Evolutionary conservation across 2,888 invertebrate genomes (phyloP).

Genomic region (Desoria tigrina): DNA sequence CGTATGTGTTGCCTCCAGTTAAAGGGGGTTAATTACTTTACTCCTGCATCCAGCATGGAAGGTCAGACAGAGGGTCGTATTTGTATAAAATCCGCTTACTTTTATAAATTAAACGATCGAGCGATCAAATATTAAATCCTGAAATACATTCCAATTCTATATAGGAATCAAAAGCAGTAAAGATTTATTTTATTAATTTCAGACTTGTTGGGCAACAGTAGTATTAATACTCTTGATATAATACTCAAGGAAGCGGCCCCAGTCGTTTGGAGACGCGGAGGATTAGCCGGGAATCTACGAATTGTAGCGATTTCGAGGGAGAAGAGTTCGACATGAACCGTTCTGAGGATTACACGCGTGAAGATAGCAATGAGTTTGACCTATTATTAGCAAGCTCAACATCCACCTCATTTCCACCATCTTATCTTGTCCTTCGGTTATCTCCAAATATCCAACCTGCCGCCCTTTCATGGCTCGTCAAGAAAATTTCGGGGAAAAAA

Average conservation of each 20-base stretch:
- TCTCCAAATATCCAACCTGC: slow-evolving; percentile 58
- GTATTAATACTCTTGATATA: no score
- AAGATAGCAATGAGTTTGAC: neutral
- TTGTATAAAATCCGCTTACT: no score
- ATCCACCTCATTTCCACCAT: slow-evolving; percentile 57
- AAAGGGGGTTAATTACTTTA: no score
- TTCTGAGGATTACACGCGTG: slow-evolving; percentile 26
- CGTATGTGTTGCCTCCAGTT: no score
- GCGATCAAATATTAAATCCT: neutral
- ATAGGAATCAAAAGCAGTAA: no score
- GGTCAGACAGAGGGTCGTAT: no score
- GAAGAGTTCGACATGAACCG: slow-evolving; percentile 10
- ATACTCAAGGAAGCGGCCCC: no score
- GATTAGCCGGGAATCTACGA: neutral
- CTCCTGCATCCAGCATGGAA: no score
- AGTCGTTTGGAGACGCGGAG: neutral
- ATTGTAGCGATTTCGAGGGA: neutral
- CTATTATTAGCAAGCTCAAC: neutral
- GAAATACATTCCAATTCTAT: no score
- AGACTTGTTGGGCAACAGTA: no score
- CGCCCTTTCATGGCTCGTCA: slow-evolving; percentile 62
- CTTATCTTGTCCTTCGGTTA: slow-evolving; percentile 61
- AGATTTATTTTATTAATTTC: no score
- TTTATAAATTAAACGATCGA: neutral
- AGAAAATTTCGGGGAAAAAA: slow-evolving; percentile 61